Conservation (phyloP, 2,113 vertebrate genomes). For the Hippopotamus amphibius region DNA sequence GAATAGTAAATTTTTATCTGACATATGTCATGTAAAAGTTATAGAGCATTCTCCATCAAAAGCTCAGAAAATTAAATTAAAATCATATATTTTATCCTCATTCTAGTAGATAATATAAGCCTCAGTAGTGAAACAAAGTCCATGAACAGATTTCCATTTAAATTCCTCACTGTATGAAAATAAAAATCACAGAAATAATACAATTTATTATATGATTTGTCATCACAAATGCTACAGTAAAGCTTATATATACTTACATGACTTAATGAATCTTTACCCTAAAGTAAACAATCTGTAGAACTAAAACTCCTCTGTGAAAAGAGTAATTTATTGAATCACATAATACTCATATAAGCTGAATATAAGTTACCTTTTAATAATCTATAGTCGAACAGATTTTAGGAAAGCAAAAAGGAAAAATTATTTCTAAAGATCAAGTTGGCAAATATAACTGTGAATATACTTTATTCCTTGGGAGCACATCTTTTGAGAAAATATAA, state of each 20-base stretch:
- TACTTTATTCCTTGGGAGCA: conserved; percentile 37
- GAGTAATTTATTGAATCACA: conserved; percentile 42
- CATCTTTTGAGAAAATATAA: conserved; percentile 55
- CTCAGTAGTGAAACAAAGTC: conserved; percentile 74
- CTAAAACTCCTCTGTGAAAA: conserved; percentile 60
- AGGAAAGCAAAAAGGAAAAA: conserved; percentile 11
- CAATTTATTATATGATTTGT: conserved; percentile 60
- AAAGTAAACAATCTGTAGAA: conserved; percentile 70
- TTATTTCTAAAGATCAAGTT: conserved; percentile 19
- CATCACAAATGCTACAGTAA: conserved; percentile 59
- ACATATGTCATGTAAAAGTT: conserved; percentile 73
- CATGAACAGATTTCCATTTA: conserved; percentile 86
- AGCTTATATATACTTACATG: conserved; percentile 33
- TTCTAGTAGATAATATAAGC: conserved; percentile 45
- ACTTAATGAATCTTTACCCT: conserved; percentile 76
- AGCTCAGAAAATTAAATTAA: conserved; percentile 82
- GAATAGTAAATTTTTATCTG: conserved; percentile 72
- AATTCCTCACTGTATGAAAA: conserved; percentile 79
- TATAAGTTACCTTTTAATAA: conserved; percentile 51
- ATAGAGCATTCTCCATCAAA: conserved; percentile 75
- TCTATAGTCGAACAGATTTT: conserved; percentile 48
- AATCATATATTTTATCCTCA: conserved; percentile 84
- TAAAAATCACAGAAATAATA: conserved; percentile 71
- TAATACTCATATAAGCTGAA: conserved; percentile 30
- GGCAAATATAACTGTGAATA: background rate